Percentiles rank a stretch among this genome's conserved stretches.
Conservation (phyloP, 2,888 invertebrate genomes). For the Drosophila fulvimacula region DNA sequence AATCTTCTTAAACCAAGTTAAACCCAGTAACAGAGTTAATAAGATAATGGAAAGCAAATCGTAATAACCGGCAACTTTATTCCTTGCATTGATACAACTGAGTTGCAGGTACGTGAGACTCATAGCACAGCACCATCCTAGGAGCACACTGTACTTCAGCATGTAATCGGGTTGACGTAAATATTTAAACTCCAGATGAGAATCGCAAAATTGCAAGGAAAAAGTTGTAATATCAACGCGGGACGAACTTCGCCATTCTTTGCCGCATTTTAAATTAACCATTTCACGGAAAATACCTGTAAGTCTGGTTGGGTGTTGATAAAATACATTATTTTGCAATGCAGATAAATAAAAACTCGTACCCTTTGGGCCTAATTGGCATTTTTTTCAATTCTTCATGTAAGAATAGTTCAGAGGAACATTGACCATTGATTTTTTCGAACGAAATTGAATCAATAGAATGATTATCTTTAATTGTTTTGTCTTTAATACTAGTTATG, state of each 20-base stretch:
- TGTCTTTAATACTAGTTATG: constrained; percentile 84
- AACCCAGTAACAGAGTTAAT: constrained; percentile 87
- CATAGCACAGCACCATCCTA: constrained; percentile 87
- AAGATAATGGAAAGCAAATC: rapidly evolving
- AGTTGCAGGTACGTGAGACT: constrained; percentile 86
- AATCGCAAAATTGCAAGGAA: constrained; percentile 56
- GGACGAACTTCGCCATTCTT: neutral
- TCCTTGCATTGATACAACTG: neutral
- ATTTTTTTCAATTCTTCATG: constrained; percentile 91
- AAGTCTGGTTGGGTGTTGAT: neutral
- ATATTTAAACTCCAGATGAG: constrained; percentile 89
- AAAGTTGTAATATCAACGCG: neutral
- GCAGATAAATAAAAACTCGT: neutral
- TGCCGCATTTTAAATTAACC: too few species aligned
- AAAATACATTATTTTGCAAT: neutral
- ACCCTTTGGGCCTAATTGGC: constrained; percentile 91
- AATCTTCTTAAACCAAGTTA: constrained; percentile 91
- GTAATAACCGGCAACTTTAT: neutral
- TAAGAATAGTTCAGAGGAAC: constrained; percentile 87
- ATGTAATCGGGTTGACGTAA: constrained; percentile 91
- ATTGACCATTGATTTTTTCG: neutral
- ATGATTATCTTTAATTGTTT: rapidly evolving
- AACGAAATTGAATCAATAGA: neutral
- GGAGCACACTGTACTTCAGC: constrained; percentile 91
- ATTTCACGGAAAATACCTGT: neutral